Base-by-base conservation (phyloP, 2,113 vertebrate species). In the Acanthisitta chloris region DNA sequence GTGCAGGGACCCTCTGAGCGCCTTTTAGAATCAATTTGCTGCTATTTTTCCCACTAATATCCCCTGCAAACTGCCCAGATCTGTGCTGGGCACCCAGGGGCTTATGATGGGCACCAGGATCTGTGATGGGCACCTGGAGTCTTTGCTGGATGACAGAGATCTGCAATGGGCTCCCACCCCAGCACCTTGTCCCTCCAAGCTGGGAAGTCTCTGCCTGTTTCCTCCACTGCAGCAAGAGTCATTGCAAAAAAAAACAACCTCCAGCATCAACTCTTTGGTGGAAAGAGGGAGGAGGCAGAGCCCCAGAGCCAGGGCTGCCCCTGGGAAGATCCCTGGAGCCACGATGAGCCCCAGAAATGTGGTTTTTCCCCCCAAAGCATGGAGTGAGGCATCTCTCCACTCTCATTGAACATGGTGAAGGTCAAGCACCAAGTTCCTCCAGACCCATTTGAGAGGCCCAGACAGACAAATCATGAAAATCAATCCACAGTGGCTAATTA, bases 401-500 rank as follows among this genome's bases (percentile, higher is more conserved):
- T 81, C 82, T 48, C 89, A 77, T 7, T 25, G 86, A 76, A 5
- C 5, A 0, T 49, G 6, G 49, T 38, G 62, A 94, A 89, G 89
- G 93, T 96, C 93, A 66, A 94, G 78, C 79, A 51, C 82, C 82
- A 80, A 74, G 61, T 66, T 95, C 84, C 72, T 81, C 74, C 89
- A 96, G 81, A 81, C 64, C 65, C 59, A 1, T 91, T 54, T 3
- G 34, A 84, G 84, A 64, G 46, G 38, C 79, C 82, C 79, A 94
- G 94, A 88, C 95, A 92, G 88, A 90, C 80, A 88, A 88, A 93
- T 92, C 88, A 88, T 4, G 55, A 66, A 91, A 91, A 93, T 95
- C 88, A 94, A 95, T 92, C 77, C 94, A 16, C 14, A 31, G 86
- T 34, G 38, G 80, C 80, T 95, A 94, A 97, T 97, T 92, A 97